Evolutionary conservation across 2,888 invertebrate species (phyloP), one percentile per base, ranked within the genome.

Genomic region (Nomada ferruginata): DNA sequence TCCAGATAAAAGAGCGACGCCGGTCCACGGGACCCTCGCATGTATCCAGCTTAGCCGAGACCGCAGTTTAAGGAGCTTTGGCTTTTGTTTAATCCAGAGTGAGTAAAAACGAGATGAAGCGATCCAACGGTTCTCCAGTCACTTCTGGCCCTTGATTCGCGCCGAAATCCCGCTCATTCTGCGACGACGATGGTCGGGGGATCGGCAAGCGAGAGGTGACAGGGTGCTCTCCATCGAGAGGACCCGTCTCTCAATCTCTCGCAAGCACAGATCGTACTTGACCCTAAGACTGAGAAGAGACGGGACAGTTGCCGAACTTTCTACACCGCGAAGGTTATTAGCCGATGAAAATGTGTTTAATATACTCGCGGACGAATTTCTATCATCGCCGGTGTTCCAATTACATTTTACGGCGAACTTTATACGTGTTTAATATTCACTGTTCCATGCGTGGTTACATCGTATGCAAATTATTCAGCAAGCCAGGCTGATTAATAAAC

Each of bases 31-130:
- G 88, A 90, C 91, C 92, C 92, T 91, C 91, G 89, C 91, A 93
- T 93, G 93, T 93, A 93, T 92, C 92, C 93, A 92, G 93, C 93
- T 93, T 93, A 93, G 90, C 89, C 90, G 81, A 88, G 89, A 93
- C 93, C 93, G 89, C 93, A 93, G 93, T 93, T 93, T 93, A 93
- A 93, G 93, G 93, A 93, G 93, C 93, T 93, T 93, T 93, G 87
- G 92, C 92, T 91, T 92, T 91, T 89, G 90, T 92, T 93, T 93
- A 93, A 93, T 93, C 92, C 91, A 87, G 85, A 86, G 91, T 89
- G 90, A 90, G 90, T 91, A 92, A 92, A 92, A 92, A 92, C 90
- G 91, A 87, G 88, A 87, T 83, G 85, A 87, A 75, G 76, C 83
- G 86, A 85, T 79, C 82, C 79, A n/a, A 57, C 64, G 52, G 71